Evolutionary conservation across 2,888 invertebrate genomes (phyloP).

Genomic region (Philhelius pedissequus): DNA sequence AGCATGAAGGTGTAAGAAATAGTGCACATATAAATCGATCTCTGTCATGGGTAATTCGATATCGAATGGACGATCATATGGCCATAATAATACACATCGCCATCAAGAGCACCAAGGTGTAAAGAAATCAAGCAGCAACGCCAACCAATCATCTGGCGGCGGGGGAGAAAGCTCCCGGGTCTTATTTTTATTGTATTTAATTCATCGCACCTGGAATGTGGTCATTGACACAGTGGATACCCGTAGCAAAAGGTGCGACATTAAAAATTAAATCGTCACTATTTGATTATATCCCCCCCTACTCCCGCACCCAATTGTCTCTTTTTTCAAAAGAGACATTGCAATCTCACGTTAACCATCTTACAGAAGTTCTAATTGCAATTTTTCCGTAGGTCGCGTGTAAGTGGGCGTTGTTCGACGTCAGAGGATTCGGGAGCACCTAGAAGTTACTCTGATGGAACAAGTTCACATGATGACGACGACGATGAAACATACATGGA

Average conservation of each 20-base stretch:
- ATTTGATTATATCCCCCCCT: neutral
- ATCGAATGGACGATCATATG: conserved; percentile 53
- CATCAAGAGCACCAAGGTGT: conserved; percentile 47
- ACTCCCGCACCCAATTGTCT: neutral
- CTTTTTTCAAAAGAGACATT: too few species aligned
- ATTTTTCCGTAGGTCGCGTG: conserved; percentile 70
- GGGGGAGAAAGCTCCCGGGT: conserved; percentile 81
- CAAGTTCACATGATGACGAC: conserved; percentile 57
- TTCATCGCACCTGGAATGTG: conserved; percentile 86
- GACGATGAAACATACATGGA: conserved; percentile 67
- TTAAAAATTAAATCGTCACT: neutral
- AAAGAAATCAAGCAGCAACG: conserved; percentile 19
- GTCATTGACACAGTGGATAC: conserved; percentile 83
- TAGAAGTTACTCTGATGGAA: conserved; percentile 69
- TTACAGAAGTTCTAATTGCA: conserved; percentile 49
- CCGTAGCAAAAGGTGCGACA: conserved; percentile 79
- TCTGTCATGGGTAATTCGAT: conserved; percentile 64
- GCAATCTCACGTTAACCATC: conserved; percentile 29
- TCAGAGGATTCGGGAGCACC: conserved; percentile 70
- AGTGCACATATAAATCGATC: neutral
- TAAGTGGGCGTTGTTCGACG: conserved; percentile 68
- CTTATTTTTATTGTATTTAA: conserved; percentile 84
- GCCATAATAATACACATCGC: conserved; percentile 48
- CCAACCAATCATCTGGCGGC: conserved; percentile 33
- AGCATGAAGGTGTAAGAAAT: conserved; percentile 55